Percentiles rank a stretch among this genome's conserved stretches.
Conservation (phyloP, 2,113 vertebrate genomes). For the Oncorhynchus nerka region DNA sequence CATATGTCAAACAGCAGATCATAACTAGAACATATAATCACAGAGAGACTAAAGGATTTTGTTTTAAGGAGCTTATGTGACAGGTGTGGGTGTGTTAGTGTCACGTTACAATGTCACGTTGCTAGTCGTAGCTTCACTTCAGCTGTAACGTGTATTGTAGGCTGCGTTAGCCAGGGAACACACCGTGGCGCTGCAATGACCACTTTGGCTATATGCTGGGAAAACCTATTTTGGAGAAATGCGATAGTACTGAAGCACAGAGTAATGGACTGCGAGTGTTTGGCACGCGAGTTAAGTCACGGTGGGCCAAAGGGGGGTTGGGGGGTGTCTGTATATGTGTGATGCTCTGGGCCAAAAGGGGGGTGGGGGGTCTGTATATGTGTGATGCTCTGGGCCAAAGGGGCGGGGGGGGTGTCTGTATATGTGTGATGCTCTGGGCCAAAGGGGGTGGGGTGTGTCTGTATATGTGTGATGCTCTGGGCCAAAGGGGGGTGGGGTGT, state of each 20-base stretch:
- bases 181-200: too few species aligned
- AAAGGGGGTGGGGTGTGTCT: too few species aligned
- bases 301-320: too few species aligned
- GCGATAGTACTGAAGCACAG: too few species aligned
- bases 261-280: too few species aligned
- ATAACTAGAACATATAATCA: too few species aligned
- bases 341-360: conserved; percentile 43
- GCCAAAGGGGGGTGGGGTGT: neutral
- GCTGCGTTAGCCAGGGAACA: too few species aligned
- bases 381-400: conserved; percentile 11
- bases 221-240: neutral
- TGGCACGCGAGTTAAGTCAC: too few species aligned
- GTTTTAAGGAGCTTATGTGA: neutral
- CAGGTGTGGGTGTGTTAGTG: conserved; percentile 1
- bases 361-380: neutral
- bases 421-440: conserved; percentile 18
- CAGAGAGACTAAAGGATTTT: too few species aligned
- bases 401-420: too few species aligned
- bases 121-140: too few species aligned
- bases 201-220: too few species aligned
- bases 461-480: conserved; percentile 12
- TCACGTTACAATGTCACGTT: neutral
- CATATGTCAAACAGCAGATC: neutral
- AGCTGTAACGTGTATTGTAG: conserved; percentile 43
- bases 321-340: neutral